These are phyloP conservation scores for Lacerta bilineata DNA, from an alignment of 2,797 vertebrate genomes.

Conservation along the genomic window DNA sequence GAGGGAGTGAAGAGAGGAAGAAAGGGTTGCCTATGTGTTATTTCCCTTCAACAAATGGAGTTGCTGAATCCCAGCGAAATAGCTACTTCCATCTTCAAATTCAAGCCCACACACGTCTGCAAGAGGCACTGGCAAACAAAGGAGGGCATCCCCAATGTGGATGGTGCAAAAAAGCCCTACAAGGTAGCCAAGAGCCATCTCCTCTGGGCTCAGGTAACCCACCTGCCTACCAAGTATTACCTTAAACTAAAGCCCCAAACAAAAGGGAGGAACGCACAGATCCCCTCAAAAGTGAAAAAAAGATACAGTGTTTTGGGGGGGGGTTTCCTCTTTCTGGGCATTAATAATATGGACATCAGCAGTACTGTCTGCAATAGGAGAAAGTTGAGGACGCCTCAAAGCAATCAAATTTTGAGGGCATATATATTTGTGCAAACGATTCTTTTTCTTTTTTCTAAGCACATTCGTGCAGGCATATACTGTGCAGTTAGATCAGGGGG, in stretches of 20 bases:
- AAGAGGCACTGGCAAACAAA: constrained; percentile 59
- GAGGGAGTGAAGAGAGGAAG: neutral
- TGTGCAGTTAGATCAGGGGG: neutral
- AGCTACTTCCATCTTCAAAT: constrained; percentile 65
- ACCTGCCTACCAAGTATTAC: constrained; percentile 8
- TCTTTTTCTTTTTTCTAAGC: neutral
- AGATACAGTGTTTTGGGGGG: constrained; percentile 61
- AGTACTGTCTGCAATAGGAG: constrained; percentile 5
- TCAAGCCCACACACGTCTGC: constrained; percentile 64
- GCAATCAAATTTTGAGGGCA: constrained; percentile 23
- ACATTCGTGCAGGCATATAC: constrained; percentile 38
- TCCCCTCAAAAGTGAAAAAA: constrained; percentile 68
- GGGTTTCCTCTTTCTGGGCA: constrained; percentile 29
- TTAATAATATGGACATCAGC: constrained; percentile 39
- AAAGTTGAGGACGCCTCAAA: neutral
- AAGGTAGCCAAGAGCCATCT: constrained; percentile 35
- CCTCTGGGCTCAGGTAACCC: neutral
- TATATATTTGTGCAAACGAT: neutral
- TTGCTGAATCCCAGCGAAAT: constrained; percentile 61
- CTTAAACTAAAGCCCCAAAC: constrained; percentile 57
- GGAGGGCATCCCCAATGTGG: constrained; percentile 56
- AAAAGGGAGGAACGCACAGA: constrained; percentile 70
- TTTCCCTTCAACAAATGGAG: constrained; percentile 70
- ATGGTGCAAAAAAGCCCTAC: constrained; percentile 55
- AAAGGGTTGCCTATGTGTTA: constrained; percentile 46